Percentiles rank a stretch among this genome's conserved stretches.
These are phyloP conservation scores for Montipora capricornis DNA, from an alignment of 64 coral and sea anemone species.

Conservation along the genomic window DNA sequence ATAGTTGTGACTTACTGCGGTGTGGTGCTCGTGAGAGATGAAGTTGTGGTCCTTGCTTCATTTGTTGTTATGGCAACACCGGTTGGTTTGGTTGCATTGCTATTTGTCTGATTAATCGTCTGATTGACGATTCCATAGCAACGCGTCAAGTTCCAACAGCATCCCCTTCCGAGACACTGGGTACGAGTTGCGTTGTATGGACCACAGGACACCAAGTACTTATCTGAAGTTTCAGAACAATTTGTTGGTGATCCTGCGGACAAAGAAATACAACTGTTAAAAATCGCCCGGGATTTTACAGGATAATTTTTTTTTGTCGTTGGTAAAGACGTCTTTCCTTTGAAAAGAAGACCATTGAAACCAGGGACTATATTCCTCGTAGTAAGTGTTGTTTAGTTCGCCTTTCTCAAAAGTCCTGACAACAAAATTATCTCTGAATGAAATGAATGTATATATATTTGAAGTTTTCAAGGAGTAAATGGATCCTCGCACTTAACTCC, in stretches of 20 bases:
- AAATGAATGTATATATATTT: no score
- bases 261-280: neutral
- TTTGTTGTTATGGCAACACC: constrained; percentile 4
- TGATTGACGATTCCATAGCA: neutral
- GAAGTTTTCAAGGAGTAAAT: no score
- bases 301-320: neutral
- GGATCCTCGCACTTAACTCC: no score
- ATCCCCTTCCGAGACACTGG: constrained; percentile 20
- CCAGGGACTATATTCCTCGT: no score
- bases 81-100: constrained; percentile 1
- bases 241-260: neutral
- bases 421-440: no score
- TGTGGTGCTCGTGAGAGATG: neutral
- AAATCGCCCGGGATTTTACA: neutral
- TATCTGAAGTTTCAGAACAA: neutral
- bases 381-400: no score
- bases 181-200: neutral
- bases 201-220: constrained; percentile 8
- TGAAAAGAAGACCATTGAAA: no score
- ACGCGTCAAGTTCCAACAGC: constrained; percentile 33
- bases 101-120: neutral
- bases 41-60: neutral
- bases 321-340: no score
- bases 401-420: no score
- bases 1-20: neutral